Base-by-base conservation (phyloP, 2,113 vertebrate genomes). In the Gymnarchus niloticus region DNA sequence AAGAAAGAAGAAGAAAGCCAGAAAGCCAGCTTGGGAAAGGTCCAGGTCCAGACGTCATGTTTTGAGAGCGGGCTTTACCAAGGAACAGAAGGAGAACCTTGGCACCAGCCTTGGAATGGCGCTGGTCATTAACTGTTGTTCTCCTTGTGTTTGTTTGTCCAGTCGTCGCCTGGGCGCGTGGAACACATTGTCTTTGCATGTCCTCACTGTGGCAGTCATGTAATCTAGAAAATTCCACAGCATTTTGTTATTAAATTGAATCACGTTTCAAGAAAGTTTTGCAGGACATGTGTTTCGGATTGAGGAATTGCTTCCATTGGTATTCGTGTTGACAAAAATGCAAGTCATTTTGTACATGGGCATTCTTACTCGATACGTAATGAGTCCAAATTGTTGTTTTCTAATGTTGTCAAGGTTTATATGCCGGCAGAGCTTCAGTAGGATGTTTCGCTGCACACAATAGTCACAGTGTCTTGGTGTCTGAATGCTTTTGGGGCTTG, bases 231-330 rank as follows among this genome's bases (percentile, higher is more conserved):
- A 69, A 84, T 54, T 84, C 83, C 48, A 54, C 44, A 41, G 44
- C 59, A 84, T 73, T 37, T 69, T 51, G 52, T 85, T 23, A 41
- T 85, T 84, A 51, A 61, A 51, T 48, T 51, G 52, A 77, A 83
- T 51, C 51, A 61, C 73, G 54, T 76, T 81, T 48, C 46, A 44
- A 41, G 33, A 5, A 46, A 59, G 37, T 44, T 65, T 41, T 17
- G 44, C 56, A 85, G 28, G 37, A 23, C 76, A 61, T 84, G 56
- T 87, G 82, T 76, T 83, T 59, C 21, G 7, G 82, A 87, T 57
- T 78, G 69, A 84, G 52, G 52, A n/a, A 57, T 1, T 25, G 76
- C 19, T 61, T 69, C 41, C 49, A 65, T 69, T 51, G 46, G 7
- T 12, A 46, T 81, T 81, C 78, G 25, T 56, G 37, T 51, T 56